A percentile compares a stretch with the other conserved stretches of the same genome.
Conservation (phyloP, 2,888 invertebrate species). For the Pediacus dermestoides region DNA sequence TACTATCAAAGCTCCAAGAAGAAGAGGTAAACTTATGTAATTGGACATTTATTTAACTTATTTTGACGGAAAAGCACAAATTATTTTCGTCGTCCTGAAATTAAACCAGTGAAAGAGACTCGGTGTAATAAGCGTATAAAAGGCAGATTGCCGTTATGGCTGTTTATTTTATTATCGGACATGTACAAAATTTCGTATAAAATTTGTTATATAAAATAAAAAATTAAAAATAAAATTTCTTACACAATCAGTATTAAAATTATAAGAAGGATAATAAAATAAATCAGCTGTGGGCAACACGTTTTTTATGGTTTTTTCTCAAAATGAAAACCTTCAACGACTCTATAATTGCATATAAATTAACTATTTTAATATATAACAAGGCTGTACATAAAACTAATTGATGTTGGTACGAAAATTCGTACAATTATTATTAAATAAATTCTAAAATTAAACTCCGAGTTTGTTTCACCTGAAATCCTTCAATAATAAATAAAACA, state of each 20-base stretch:
- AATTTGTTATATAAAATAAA: constrained; percentile 33
- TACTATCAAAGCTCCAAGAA: too few species aligned
- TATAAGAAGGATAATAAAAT: constrained; percentile 27
- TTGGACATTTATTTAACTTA: too few species aligned
- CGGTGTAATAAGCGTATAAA: too few species aligned
- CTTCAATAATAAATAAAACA: too few species aligned
- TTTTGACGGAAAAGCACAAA: too few species aligned
- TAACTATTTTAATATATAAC: constrained; percentile 50
- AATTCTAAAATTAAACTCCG: constrained; percentile 26
- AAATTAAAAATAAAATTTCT: constrained; percentile 24
- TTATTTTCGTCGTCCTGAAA: too few species aligned
- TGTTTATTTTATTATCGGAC: constrained; percentile 35
- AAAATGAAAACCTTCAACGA: constrained; percentile 37
- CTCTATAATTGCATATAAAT: constrained; percentile 36
- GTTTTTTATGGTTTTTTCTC: constrained; percentile 18
- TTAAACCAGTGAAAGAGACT: too few species aligned
- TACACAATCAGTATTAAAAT: constrained; percentile 44
- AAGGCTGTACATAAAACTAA: constrained; percentile 47
- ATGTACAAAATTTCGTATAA: constrained; percentile 44
- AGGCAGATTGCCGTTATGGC: constrained; percentile 20
- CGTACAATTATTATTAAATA: constrained; percentile 49
- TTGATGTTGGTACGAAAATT: constrained; percentile 49
- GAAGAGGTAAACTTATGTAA: too few species aligned
- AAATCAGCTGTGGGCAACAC: constrained; percentile 26
- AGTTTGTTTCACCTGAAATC: too few species aligned